These are phyloP conservation scores for Phrynocephalus guinanensis DNA, from an alignment of 2,797 vertebrate genomes.

Conservation along the genomic window DNA sequence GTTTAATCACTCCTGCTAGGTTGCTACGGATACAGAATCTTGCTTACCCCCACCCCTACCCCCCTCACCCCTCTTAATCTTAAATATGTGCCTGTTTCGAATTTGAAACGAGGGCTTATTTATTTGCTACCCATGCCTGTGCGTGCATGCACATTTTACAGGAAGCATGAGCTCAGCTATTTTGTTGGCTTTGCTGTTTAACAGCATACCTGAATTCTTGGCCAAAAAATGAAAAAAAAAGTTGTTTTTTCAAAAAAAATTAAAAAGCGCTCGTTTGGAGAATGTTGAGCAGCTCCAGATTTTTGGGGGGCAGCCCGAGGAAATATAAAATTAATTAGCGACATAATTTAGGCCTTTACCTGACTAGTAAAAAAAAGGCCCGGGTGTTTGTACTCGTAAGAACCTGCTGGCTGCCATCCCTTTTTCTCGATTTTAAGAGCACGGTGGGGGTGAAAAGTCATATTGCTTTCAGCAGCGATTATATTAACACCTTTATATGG, in stretches of 20 bases:
- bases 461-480: constrained; percentile 65
- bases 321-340: constrained; percentile 88
- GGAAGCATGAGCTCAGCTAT: constrained; percentile 77
- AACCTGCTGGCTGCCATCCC: constrained; percentile 72
- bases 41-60: constrained; percentile 15
- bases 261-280: constrained; percentile 51
- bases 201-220: constrained; percentile 81
- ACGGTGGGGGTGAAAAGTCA: constrained; percentile 60
- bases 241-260: background rate
- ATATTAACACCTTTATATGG: constrained; percentile 61
- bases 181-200: constrained; percentile 76
- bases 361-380: constrained; percentile 77
- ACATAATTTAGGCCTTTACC: constrained; percentile 79
- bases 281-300: constrained; percentile 73
- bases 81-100: constrained; percentile 76
- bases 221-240: constrained; percentile 58
- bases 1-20: constrained; percentile 64
- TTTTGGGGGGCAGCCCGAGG: constrained; percentile 78
- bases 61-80: constrained; percentile 23
- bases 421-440: constrained; percentile 60
- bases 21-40: constrained; percentile 71
- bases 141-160: constrained; percentile 54
- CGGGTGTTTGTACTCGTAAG: constrained; percentile 76
- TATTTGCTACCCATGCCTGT: constrained; percentile 43
- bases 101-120: constrained; percentile 47